A percentile compares a stretch with the other conserved stretches of the same genome.
phyloP scores from a whole-genome alignment of 1,140 invertebrate genomes.

The Aphelinus certus region DNA sequence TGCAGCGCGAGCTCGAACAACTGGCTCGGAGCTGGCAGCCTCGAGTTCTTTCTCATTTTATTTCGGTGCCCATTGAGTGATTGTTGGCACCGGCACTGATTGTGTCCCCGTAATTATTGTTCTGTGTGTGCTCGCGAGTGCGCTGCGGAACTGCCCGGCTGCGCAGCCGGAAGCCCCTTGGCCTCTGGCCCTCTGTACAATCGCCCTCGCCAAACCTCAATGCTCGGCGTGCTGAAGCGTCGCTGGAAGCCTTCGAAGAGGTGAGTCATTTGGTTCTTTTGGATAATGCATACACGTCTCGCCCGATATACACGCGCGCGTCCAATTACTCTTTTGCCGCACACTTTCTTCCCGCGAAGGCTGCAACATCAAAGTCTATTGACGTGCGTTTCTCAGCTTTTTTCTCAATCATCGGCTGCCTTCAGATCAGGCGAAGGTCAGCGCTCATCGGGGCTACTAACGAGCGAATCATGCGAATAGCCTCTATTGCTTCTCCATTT shows the following conservation, averaged over 20 bases:
- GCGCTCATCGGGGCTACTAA: too few species aligned
- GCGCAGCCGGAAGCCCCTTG: conserved; percentile 40
- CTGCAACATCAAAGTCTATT: too few species aligned
- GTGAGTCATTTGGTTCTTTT: conserved; percentile 39
- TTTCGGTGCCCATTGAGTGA: conserved; percentile 1
- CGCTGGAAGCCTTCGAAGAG: conserved; percentile 62
- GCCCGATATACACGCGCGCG: too few species aligned
- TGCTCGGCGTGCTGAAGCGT: conserved; percentile 60
- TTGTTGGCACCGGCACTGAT: background rate
- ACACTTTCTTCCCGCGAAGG: too few species aligned
- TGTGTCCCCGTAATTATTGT: conserved; percentile 2
- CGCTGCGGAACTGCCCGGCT: conserved; percentile 41
- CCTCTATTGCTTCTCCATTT: too few species aligned
- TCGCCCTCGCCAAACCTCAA: conserved; percentile 24
- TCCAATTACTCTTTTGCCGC: too few species aligned
- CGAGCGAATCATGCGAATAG: too few species aligned
- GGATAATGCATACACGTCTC: too few species aligned
- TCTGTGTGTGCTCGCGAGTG: conserved; percentile 35
- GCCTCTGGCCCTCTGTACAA: conserved; percentile 40
- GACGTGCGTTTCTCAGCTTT: too few species aligned
- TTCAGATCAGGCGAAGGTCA: too few species aligned
- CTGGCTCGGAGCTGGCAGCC: too few species aligned
- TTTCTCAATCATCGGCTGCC: too few species aligned
- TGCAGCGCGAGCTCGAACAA: background rate
- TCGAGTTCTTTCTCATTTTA: background rate